Evolutionary conservation across 2,888 invertebrate species (phyloP), one percentile per base, ranked within the genome.

Genomic region (Macrosiphum euphorbiae): DNA sequence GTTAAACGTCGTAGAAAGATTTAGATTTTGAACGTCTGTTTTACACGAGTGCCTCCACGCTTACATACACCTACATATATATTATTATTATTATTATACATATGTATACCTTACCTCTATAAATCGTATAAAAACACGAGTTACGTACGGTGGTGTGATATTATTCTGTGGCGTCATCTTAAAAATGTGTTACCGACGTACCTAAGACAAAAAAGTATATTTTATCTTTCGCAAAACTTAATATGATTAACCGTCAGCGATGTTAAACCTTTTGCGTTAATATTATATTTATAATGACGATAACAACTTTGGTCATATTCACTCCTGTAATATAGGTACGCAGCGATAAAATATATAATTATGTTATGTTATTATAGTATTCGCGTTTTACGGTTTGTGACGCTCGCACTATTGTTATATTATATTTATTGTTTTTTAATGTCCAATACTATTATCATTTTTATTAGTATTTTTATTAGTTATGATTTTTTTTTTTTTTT

Each of bases 11-110:
- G 58, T 89, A 58, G 58, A 89, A 41, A 89, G 55, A 89, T 89
- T 89, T 89, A 58, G 89, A 89, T 61, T 61, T 89, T 61, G 41
- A 44, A 89, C 58, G 89, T 89, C 44, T 44, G 58, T 89, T 78
- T 78, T 78, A 78, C 78, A 78, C 78, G 35, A 78, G 78, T 78
- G 78, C 35, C 35, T 78, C 67, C 3, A 8, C 3, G 78, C 78
- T 78, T 78, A 35, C 20, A 78, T 35, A 35, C 20, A 35, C 35
- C 78, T 78, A 35, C 35, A 7, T 24, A 35, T 11, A 52, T 55
- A 44, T 11, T 28, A 52, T 52, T n/a, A n/a, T n/a, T n/a, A 24
- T 52, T 24, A 10, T 55, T 26, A 52, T 88, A 55, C n/a, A 85
- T 5, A 24, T 50, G 20, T 47, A 24, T 52, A 35, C n/a, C 20